Base-by-base conservation (phyloP, 2,888 invertebrate genomes). In the Epistrophe grossulariae region DNA sequence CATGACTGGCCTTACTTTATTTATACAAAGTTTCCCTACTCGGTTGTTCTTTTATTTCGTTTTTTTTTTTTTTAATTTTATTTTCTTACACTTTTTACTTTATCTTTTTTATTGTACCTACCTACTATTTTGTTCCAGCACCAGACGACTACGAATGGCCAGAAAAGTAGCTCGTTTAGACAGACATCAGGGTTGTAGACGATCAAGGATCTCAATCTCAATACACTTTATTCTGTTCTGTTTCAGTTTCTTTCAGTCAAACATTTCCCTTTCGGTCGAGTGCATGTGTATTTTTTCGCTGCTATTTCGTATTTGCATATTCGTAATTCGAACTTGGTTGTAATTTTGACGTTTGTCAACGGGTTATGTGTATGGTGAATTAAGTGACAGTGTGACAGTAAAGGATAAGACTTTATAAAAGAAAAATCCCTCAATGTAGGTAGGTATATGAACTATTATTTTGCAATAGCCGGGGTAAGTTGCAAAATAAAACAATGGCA, bases 211-310 rank as follows among this genome's bases (percentile, higher is more conserved):
- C 83, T 79, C 78, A 45, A 45, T 60, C 59, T 72, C 70, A 87
- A 52, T 68, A 50, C 9, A 68, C 50, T 50, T 68, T 40, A 74
- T 76, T 87, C 64, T 71, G 79, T 87, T 87, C 87, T 76, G 79
- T 79, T 82, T 87, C 82, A 87, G 85, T 79, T 82, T 87, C 76
- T 79, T 82, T 87, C 76, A 87, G 87, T 87, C 83, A 87, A 87
- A 76, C 76, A 60, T 79, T 83, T 87, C 79, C 79, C 87, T 83
- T 87, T 76, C 87, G 73, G 72, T 83, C 72, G 87, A 83, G 76
- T 79, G 83, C 87, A 87, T 87, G 87, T 79, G 68, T 72, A 60
- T 17, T 57, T 52, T 57, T 28, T 72, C 72, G 45, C 72, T 70
- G 40, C 50, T 35, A 50, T 62, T 40, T 66, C 45, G 60, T 45